Evolutionary conservation across 2,888 invertebrate species (phyloP).

Genomic region (Coecobrya sp.): DNA sequence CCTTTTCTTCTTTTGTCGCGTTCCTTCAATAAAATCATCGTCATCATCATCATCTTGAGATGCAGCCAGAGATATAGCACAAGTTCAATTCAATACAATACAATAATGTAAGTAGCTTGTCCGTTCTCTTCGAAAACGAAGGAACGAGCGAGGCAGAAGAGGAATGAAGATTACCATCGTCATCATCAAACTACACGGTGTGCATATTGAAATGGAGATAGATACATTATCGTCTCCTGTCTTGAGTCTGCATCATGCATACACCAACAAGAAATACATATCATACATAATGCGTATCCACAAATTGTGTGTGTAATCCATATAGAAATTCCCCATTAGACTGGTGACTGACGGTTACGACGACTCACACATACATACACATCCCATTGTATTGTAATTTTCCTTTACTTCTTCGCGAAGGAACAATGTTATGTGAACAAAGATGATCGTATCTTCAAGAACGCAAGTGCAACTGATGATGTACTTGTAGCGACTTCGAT

Average conservation of each 20-base stretch:
- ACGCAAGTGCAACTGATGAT: slow-evolving; percentile 3
- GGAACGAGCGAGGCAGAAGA: neutral
- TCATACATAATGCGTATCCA: too few species aligned
- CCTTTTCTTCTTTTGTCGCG: slow-evolving; percentile 70
- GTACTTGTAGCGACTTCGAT: neutral
- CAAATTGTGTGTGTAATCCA: neutral
- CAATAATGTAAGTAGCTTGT: slow-evolving; percentile 7
- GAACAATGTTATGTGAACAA: neutral
- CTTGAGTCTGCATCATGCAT: neutral
- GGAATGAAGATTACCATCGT: slow-evolving; percentile 1
- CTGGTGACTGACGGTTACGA: slow-evolving; percentile 65
- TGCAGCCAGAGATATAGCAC: slow-evolving; percentile 67
- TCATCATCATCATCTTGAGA: slow-evolving; percentile 40
- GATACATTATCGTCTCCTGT: neutral
- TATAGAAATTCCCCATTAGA: neutral
- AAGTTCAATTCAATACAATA: slow-evolving; percentile 59
- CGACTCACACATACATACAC: neutral
- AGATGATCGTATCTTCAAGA: neutral
- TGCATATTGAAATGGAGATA: slow-evolving; percentile 49
- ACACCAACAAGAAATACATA: too few species aligned
- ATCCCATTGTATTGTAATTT: slow-evolving; percentile 79
- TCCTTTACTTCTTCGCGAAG: neutral
- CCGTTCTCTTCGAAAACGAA: neutral
- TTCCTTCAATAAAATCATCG: slow-evolving; percentile 44
- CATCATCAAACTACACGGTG: slow-evolving; percentile 28